Evolutionary conservation across 1,140 invertebrate species (phyloP), one percentile per base, ranked within the genome.

Genomic region (Lordiphosa clarofinis): DNA sequence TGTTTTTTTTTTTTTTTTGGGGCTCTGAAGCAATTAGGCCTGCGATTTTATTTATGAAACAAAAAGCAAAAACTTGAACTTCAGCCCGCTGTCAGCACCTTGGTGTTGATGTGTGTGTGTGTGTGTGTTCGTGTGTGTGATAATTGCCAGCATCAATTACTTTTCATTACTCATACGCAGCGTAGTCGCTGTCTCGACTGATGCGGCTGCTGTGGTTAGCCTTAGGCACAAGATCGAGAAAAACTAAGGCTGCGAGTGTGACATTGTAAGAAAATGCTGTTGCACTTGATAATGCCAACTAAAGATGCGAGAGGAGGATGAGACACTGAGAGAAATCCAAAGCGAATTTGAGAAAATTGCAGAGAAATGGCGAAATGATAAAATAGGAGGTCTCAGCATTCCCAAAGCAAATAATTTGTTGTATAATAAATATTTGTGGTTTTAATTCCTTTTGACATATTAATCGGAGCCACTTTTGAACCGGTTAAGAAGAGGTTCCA

Each of bases 191-290:
- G 33, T 19, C 36, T 13, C 35, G 33, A 37, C 31, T 48, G 46
- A 2, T 3, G 4, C 35, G 46, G 43, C 12, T 39, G 55, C 58
- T 64, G 52, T 38, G 50, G 59, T 66, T 75, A 42, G 76, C 71
- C 76, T 81, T 62, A 81, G 66, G 56, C 60, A 57, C 56, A 52
- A 53, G 48, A 67, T 58, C 49, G 61, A 71, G 75, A 71, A 73
- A 79, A 81, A 60, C 73, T 78, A 81, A 81, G 64, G 64, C 61
- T 54, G 50, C 53, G 35, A 39, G 38, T 47, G 63, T 76, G 78
- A 76, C 78, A 84, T 84, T 76, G 76, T 74, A 82, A 82, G 76
- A 82, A 82, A 82, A 82, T 82, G 78, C 78, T 65, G 78, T 82
- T 82, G 56, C 78, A 82, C 78, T 84, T 84, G 78, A 66, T 82